Percentiles rank a stretch among this genome's conserved stretches.
Conservation (phyloP, 2,888 invertebrate species). For the Pedicia rivosa region DNA sequence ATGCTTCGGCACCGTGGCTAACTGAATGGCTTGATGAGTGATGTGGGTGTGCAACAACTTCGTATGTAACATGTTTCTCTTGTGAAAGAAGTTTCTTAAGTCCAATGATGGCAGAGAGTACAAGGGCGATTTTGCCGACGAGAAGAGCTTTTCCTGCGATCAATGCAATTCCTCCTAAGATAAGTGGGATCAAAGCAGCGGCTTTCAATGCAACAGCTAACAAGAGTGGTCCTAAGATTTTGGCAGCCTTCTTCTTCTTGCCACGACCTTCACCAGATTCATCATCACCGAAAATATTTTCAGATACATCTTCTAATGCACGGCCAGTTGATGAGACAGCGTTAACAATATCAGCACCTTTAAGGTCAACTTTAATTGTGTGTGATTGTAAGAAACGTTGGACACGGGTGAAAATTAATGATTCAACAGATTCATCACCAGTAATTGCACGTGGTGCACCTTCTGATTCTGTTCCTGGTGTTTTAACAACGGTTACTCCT, state of each 20-base stretch:
- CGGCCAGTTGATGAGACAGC: conserved; percentile 66
- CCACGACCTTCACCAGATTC: conserved; percentile 53
- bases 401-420: conserved; percentile 46
- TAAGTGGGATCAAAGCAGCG: conserved; percentile 60
- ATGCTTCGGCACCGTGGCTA: conserved; percentile 43
- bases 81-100: conserved; percentile 66
- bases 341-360: conserved; percentile 68
- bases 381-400: conserved; percentile 64
- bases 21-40: conserved; percentile 53
- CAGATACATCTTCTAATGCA: conserved; percentile 57
- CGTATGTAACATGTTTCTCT: conserved; percentile 76
- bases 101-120: conserved; percentile 68
- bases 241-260: conserved; percentile 69
- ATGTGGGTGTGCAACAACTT: conserved; percentile 73
- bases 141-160: conserved; percentile 74
- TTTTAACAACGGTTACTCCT: conserved; percentile 69
- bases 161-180: conserved; percentile 65
- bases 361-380: conserved; percentile 68
- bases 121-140: conserved; percentile 71
- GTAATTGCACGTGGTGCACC: conserved; percentile 59
- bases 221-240: conserved; percentile 60
- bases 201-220: conserved; percentile 62
- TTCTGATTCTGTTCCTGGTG: conserved; percentile 47
- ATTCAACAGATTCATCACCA: conserved; percentile 48
- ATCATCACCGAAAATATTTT: conserved; percentile 43